Evolutionary conservation across 2,113 vertebrate genomes (phyloP), one percentile per base, ranked within the genome.

Genomic region (Numida meleagris): DNA sequence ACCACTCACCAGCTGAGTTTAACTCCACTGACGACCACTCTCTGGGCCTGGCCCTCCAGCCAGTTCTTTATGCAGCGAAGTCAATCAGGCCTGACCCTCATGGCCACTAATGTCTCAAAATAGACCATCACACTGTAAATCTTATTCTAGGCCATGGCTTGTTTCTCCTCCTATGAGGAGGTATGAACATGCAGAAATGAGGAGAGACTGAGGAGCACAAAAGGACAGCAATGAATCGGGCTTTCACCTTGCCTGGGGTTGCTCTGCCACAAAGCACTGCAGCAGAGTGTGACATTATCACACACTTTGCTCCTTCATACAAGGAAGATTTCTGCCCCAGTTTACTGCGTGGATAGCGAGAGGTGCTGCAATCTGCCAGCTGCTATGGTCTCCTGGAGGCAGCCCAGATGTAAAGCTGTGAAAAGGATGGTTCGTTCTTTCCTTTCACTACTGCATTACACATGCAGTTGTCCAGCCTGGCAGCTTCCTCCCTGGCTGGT

Each of bases 161-260:
- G 6, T 45, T 33, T 45, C 31, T 66, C 40, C 40, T 66, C 40
- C 63, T 66, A 33, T 29, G 12, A 9, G 9, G 12, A 9, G 9
- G 19, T 33, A 12, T 23, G 20, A 33, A 33, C 43, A 6, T n/a
- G 29, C 29, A 45, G 42, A 67, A 20, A 45, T 31, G 21, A 67
- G 29, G 20, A 46, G 18, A 46, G 43, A 23, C 31, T 21, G 65
- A 14, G 65, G 21, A 45, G 65, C 20, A 31, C 45, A 27, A 34
- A 61, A 59, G 0, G 0, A 21, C 23, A 51, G 53, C 34, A 70
- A 51, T 77, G 55, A 6, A 1, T 7, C 59, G 43, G 45, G 20
- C 36, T 29, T 84, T 75, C 46, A 20, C 2, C 55, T 81, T 81
- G n/a, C 42, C 55, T 36, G 18, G 45, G 31, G 42, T 38, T 83